Evolutionary conservation across 2,888 invertebrate species (phyloP).

Genomic region (Synergus gifuensis): DNA sequence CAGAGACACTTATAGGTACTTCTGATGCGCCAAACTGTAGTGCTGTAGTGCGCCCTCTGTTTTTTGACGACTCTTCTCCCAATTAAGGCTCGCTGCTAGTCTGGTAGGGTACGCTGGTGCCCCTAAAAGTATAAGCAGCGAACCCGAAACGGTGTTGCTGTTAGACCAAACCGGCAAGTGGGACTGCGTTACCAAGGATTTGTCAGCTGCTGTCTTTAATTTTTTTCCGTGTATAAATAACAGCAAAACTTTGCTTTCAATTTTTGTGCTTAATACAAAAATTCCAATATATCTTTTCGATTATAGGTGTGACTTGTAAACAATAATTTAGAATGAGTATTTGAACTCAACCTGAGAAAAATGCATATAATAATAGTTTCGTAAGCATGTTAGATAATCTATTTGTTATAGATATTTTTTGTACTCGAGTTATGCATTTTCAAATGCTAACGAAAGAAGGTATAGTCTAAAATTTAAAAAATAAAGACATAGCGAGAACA

Average conservation of each 20-base stretch:
- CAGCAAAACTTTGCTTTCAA: background rate
- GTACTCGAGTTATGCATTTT: constrained; percentile 69
- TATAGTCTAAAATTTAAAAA: background rate
- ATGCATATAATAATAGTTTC: constrained; percentile 65
- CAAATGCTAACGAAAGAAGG: constrained; percentile 60
- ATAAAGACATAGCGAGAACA: background rate
- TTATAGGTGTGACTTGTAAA: background rate
- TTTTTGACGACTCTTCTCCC: too few species aligned
- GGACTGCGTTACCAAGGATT: too few species aligned
- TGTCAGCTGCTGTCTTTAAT: too few species aligned
- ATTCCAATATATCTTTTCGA: background rate
- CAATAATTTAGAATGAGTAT: background rate
- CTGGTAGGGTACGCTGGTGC: too few species aligned
- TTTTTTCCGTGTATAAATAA: too few species aligned
- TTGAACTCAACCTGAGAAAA: background rate
- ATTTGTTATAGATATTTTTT: constrained; percentile 73
- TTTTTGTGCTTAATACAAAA: background rate
- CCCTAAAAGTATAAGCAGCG: too few species aligned
- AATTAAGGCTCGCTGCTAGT: too few species aligned
- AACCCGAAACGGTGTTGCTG: too few species aligned
- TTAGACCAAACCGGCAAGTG: too few species aligned
- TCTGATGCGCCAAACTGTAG: too few species aligned
- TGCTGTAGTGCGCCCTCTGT: too few species aligned
- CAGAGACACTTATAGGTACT: too few species aligned
- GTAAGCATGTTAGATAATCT: constrained; percentile 68